A percentile compares a stretch with the other conserved stretches of the same genome.
These are phyloP conservation scores for Perccottus glenii DNA, from an alignment of 2,113 vertebrate genomes.

Conservation along the genomic window DNA sequence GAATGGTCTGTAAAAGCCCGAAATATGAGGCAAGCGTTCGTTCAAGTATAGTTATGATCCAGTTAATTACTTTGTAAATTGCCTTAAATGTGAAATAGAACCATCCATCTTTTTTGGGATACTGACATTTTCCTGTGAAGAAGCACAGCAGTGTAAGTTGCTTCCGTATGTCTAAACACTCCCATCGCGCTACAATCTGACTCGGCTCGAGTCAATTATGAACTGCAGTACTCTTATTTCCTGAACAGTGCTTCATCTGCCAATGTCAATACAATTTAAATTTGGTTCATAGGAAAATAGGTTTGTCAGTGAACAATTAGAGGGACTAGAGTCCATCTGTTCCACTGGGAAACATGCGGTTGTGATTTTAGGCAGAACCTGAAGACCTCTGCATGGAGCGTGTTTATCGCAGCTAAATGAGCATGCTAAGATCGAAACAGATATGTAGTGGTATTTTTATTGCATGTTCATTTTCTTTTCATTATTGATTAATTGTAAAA, in stretches of 20 bases:
- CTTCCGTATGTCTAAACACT: conserved; percentile 69
- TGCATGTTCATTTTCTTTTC: neutral
- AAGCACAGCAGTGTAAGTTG: conserved; percentile 55
- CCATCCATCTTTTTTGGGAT: conserved; percentile 49
- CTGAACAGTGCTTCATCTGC: conserved; percentile 48
- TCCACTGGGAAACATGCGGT: conserved; percentile 35
- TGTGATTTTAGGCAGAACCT: conserved; percentile 44
- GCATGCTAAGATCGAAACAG: conserved; percentile 10
- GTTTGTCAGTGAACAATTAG: conserved; percentile 51
- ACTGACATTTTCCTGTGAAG: conserved; percentile 35
- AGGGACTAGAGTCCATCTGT: conserved; percentile 19
- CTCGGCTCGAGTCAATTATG: conserved; percentile 53
- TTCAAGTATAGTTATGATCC: conserved; percentile 36
- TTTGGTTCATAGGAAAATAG: conserved; percentile 50
- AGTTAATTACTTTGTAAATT: conserved; percentile 50
- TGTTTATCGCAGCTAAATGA: conserved; percentile 22
- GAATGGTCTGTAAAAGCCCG: conserved; percentile 5
- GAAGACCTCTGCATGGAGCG: conserved; percentile 20
- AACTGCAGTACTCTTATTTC: conserved; percentile 52
- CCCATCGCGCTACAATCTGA: conserved; percentile 36
- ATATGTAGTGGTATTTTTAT: neutral
- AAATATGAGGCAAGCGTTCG: conserved; percentile 37
- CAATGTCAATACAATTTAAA: conserved; percentile 69
- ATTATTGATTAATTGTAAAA: neutral
- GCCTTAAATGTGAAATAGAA: conserved; percentile 45